Base-by-base conservation (phyloP, 2,113 vertebrate species). In the Leuciscus idus region DNA sequence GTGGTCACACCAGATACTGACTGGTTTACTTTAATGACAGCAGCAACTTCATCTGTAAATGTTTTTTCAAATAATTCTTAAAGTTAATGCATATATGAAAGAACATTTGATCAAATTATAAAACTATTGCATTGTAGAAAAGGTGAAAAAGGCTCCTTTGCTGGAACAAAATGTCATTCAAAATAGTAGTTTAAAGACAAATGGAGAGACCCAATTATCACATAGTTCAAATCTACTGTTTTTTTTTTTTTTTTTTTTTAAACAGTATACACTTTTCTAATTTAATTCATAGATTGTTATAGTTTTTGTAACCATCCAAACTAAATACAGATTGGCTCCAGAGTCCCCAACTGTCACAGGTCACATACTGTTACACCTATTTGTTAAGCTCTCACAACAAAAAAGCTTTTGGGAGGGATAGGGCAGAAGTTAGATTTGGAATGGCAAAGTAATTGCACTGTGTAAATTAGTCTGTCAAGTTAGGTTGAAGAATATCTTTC, bases 401-500 rank as follows among this genome's bases (percentile, higher is more conserved):
- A 73, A 70, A 62, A 74, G 55, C 36, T 68, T 30, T 76, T 26
- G 13, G 59, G 30, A 76, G 43, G 10, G 39, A 64, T 68, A 48
- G 30, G 61, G 68, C 13, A 48, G 43, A 43, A 62, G 72, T 77
- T 84, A 61, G 28, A 33, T 5, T 33, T 48, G 43, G 85, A 73
- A 82, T 74, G 26, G 48, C 26, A 52, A 81, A 82, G 57, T 57
- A 43, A 82, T 61, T n/a, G 36, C 55, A 62, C 28, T 75, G 85
- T 46, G 55, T n/a, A 64, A 86, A 86, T 86, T 82, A 82, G 55
- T 50, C 68, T 48, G 48, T 23, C 75, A 52, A 15, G 52, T 61
- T 61, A 48, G 76, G 15, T 70, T 85, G 66, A 86, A 86, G 66
- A 68, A 81, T 78, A 81, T 43, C 68, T 85, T 78, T 85, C 61